Conservation (phyloP, 2,113 vertebrate species). For the Nothoprocta perdicaria region DNA sequence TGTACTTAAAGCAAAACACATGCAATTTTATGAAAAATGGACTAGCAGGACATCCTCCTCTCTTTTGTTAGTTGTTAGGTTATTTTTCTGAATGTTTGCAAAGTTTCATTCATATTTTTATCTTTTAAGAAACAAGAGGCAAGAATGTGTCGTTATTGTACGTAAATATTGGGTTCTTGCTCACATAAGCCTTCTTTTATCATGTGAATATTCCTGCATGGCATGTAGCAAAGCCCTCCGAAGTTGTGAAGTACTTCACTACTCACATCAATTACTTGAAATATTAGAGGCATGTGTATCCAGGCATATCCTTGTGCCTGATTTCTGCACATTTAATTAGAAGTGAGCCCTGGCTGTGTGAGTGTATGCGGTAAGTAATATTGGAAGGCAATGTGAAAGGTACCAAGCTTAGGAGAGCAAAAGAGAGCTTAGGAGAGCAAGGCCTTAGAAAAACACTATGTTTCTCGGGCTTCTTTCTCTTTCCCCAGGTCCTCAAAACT, state of each 20-base stretch:
- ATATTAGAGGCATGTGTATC: constrained; percentile 17
- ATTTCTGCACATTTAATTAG: not conserved
- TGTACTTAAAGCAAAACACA: not conserved
- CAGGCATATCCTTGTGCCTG: not conserved
- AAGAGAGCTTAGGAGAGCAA: not conserved
- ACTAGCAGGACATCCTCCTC: not conserved
- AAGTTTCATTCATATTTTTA: not conserved
- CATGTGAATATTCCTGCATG: not conserved
- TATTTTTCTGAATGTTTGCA: not conserved
- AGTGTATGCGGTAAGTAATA: accelerated
- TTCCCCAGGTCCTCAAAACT: accelerated
- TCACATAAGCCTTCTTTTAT: not conserved
- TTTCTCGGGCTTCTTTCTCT: not conserved
- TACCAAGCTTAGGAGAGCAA: not conserved
- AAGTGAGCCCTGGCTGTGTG: not conserved
- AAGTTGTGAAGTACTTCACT: constrained; percentile 28
- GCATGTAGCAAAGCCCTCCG: not conserved
- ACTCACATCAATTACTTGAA: constrained; percentile 37
- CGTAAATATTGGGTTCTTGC: not conserved
- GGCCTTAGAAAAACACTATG: not conserved
- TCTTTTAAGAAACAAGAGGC: not conserved
- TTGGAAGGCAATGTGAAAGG: not conserved
- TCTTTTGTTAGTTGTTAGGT: not conserved
- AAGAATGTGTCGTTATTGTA: not conserved
- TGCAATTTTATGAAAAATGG: not conserved